Conservation (phyloP, 2,888 invertebrate species). For the Clusia tigrina region DNA sequence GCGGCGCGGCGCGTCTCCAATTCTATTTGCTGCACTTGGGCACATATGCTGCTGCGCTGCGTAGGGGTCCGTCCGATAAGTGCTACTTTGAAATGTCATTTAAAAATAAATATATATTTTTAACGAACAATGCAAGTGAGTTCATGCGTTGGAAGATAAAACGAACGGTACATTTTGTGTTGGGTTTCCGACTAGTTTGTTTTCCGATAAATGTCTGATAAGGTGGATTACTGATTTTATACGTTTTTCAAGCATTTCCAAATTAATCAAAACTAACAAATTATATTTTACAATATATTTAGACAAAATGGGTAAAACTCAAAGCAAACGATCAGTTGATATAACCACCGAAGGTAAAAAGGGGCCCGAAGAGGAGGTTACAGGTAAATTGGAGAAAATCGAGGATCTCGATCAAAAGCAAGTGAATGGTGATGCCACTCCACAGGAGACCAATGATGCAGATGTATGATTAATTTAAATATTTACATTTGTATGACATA, state of each 20-base stretch:
- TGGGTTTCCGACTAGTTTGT: not conserved
- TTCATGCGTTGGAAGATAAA: conserved; percentile 10
- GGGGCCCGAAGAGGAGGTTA: conserved; percentile 68
- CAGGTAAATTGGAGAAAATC: conserved; percentile 79
- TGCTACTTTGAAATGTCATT: conserved; percentile 20
- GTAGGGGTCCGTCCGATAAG: not conserved
- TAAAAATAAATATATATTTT: conserved; percentile 27
- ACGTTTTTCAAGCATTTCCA: not conserved
- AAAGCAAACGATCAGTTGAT: conserved; percentile 87
- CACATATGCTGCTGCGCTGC: not conserved
- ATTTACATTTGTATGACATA: not conserved
- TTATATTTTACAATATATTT: not conserved
- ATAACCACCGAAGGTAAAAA: conserved; percentile 76
- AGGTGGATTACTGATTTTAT: not conserved
- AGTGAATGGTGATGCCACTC: conserved; percentile 75
- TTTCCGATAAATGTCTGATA: conserved; percentile 5
- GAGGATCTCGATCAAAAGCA: conserved; percentile 79
- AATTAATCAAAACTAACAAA: not conserved
- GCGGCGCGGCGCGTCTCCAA: too few relatives aligned
- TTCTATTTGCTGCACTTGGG: not conserved
- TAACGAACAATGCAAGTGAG: conserved; percentile 21
- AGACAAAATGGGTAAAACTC: conserved; percentile 79
- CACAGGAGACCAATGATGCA: conserved; percentile 70
- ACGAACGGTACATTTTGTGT: not conserved
- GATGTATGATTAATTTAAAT: conserved; percentile 33